These are phyloP conservation scores for Apodemus speciosus DNA, from an alignment of 2,113 vertebrate species.

Conservation along the genomic window DNA sequence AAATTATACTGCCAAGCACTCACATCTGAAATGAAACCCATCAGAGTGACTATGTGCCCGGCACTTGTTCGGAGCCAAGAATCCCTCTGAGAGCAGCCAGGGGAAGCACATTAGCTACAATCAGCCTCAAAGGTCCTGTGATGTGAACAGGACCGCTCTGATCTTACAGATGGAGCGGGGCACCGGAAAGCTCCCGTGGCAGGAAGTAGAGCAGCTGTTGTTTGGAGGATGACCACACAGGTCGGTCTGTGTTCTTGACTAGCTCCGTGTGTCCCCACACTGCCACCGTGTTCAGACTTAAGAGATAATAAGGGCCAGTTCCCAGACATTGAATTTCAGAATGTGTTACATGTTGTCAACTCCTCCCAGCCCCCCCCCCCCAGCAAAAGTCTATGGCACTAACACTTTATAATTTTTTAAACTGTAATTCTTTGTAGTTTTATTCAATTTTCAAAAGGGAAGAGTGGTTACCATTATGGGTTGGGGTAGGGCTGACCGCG, in stretches of 20 bases:
- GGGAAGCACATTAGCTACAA: neutral
- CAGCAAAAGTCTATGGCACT: neutral
- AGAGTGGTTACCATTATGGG: neutral
- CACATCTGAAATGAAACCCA: neutral
- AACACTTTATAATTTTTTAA: neutral
- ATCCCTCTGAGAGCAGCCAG: neutral
- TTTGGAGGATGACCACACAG: neutral
- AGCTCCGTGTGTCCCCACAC: neutral
- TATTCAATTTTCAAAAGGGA: neutral
- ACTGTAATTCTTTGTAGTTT: neutral
- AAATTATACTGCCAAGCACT: neutral
- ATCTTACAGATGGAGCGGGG: neutral
- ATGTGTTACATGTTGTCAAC: neutral
- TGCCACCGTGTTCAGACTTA: neutral
- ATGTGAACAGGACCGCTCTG: neutral
- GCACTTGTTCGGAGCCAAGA: neutral
- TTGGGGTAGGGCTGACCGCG: neutral
- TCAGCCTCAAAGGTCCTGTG: neutral
- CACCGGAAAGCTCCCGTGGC: neutral
- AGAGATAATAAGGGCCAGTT: neutral
- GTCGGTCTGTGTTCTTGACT: neutral
- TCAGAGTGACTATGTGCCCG: neutral
- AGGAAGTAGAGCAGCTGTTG: neutral
- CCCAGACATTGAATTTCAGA: slow-evolving; percentile 17
- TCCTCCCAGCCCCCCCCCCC: neutral